Base-by-base conservation (phyloP, 2,797 vertebrate genomes). In the Pithecia hirsuta region DNA sequence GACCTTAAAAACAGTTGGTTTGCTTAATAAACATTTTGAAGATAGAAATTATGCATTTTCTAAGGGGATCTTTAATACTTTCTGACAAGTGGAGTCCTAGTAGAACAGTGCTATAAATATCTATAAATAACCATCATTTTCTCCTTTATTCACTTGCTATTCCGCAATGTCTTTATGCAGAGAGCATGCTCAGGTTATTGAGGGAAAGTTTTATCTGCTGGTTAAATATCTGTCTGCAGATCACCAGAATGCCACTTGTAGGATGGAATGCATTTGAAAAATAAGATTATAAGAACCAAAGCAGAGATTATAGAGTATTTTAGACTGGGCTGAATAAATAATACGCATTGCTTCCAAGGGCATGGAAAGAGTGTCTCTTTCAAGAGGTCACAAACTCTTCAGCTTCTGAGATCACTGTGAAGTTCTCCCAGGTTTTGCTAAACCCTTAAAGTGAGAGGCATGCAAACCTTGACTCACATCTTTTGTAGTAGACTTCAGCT, bases 21-120 rank as follows among this genome's bases (percentile, higher is more conserved):
- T 94, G 57, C 80, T 94, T 57, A 48, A 83, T 50, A 94, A 84
- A 89, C 52, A 96, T 70, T 78, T 64, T 67, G 36, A 89, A 91
- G 20, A 87, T 20, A n/a, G 76, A 75, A 95, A 74, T 36, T 74
- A 5, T 86, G n/a, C 36, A 24, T 94, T 95, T 96, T 95, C 76
- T n/a, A 74, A 96, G n/a, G 75, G 50, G 5, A 88, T 97, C 92
- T 87, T 85, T 98, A 97, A 89, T 96, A 80, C 80, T 97, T 95
- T 96, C 83, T 93, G 75, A 87, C 97, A 83, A 33, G 0, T 52
- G 67, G 91, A 22, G 50, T 97, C 92, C 36, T 39, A 64, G 48
- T 87, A 41, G 95, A 96, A 33, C 26, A n/a, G 11, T 50, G 79
- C 17, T 97, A n/a, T 80, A 97, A 95, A 84, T 93, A 67, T 95